Conservation (phyloP, 2,113 vertebrate genomes). For the Bufo gargarizans region DNA sequence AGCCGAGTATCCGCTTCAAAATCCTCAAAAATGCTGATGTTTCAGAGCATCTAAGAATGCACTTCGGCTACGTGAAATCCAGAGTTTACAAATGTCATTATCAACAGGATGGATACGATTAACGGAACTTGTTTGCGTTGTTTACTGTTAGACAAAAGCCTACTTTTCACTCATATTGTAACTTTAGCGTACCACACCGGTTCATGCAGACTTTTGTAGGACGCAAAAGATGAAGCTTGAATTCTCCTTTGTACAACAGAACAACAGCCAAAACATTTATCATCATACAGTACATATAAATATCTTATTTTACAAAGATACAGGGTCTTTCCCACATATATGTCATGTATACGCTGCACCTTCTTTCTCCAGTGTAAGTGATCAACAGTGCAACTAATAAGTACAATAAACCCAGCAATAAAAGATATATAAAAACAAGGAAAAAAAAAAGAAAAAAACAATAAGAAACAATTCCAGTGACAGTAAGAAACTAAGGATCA, state of each 20-base stretch:
- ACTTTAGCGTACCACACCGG: conserved; percentile 54
- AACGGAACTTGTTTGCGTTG: conserved; percentile 54
- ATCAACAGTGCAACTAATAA: conserved; percentile 75
- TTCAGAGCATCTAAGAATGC: conserved; percentile 17
- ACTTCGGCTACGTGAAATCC: conserved; percentile 25
- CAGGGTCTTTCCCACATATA: conserved; percentile 73
- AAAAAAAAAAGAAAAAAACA: neutral
- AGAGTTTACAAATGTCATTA: conserved; percentile 20
- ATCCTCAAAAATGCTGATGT: conserved; percentile 28
- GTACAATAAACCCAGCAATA: conserved; percentile 77
- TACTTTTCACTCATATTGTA: conserved; percentile 53
- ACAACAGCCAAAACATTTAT: conserved; percentile 72
- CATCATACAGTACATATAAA: conserved; percentile 67
- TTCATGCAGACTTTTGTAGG: conserved; percentile 36
- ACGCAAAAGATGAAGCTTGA: conserved; percentile 42
- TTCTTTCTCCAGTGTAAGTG: conserved; percentile 82
- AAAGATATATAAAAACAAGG: conserved; percentile 71
- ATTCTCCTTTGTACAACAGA: conserved; percentile 68
- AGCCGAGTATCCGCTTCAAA: conserved; percentile 58
- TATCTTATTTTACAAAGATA: conserved; percentile 77
- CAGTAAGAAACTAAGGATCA: neutral
- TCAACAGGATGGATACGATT: conserved; percentile 46
- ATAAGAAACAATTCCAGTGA: conserved; percentile 22
- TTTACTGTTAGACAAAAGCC: conserved; percentile 54
- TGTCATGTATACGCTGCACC: conserved; percentile 77